Evolutionary conservation across 2,113 vertebrate species (phyloP).

Genomic region (Passer domesticus): DNA sequence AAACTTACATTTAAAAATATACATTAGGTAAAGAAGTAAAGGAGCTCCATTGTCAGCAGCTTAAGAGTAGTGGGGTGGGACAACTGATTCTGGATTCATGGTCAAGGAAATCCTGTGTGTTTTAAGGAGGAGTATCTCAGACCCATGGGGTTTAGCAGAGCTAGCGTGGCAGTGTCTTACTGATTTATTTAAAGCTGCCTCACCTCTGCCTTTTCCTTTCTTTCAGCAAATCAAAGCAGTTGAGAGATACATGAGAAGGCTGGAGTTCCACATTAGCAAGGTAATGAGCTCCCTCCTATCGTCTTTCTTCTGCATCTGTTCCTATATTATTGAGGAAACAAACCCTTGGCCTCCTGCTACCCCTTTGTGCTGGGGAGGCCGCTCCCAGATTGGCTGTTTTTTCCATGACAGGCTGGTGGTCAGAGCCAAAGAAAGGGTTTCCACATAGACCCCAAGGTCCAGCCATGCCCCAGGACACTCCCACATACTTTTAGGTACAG

Average conservation of each 20-base stretch:
- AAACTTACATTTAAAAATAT: not conserved
- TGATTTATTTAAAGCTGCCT: not conserved
- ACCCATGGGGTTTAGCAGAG: not conserved
- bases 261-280: constrained; percentile 99
- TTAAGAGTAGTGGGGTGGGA: not conserved
- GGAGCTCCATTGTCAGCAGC: not conserved
- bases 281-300: constrained; percentile 69
- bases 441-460: not conserved
- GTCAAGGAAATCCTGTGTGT: not conserved
- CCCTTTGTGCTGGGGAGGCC: not conserved
- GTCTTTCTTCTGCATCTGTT: not conserved
- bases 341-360: not conserved
- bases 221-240: constrained; percentile 97
- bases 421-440: not conserved
- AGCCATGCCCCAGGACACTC: not conserved
- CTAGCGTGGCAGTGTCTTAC: not conserved
- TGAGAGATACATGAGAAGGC: constrained; percentile 93
- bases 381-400: not conserved
- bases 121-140: not conserved
- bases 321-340: not conserved
- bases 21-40: not conserved
- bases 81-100: not conserved
- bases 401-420: not conserved
- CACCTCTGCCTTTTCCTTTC: constrained; percentile 41
- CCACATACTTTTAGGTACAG: not conserved